Percentiles rank a stretch among this genome's conserved stretches.
Conservation (phyloP, 2,113 vertebrate genomes). For the Epinephelus moara region DNA sequence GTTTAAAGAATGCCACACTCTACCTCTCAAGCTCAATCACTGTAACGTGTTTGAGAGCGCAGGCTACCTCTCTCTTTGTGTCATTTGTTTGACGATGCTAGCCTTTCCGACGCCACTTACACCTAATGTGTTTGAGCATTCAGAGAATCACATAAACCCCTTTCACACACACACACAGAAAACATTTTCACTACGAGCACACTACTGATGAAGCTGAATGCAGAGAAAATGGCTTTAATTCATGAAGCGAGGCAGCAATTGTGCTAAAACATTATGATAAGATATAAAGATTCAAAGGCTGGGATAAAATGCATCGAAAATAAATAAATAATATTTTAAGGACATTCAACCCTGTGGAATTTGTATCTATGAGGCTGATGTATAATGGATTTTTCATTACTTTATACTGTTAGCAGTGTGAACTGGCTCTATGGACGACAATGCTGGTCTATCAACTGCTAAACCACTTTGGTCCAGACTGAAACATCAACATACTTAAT, state of each 20-base stretch:
- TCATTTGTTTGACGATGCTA: conserved; percentile 78
- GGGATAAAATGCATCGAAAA: conserved; percentile 28
- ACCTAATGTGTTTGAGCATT: conserved; percentile 64
- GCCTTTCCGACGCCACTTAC: conserved; percentile 71
- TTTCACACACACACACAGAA: not conserved
- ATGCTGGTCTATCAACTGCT: not conserved
- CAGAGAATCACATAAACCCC: conserved; percentile 12
- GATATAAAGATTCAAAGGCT: conserved; percentile 1
- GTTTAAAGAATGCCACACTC: conserved; percentile 81
- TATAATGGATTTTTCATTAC: conserved; percentile 7
- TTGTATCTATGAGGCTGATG: not conserved
- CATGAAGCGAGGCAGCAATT: conserved; percentile 35
- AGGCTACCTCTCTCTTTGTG: conserved; percentile 47
- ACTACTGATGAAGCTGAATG: conserved; percentile 38
- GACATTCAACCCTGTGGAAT: not conserved
- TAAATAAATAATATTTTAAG: conserved; percentile 33
- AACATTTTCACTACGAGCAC: conserved; percentile 1
- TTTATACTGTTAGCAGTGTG: not conserved
- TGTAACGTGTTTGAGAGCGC: conserved; percentile 55
- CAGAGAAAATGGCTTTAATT: conserved; percentile 44
- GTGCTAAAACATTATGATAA: conserved; percentile 47
- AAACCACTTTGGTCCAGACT: not conserved
- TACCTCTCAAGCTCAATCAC: conserved; percentile 71
- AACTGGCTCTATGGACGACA: not conserved
- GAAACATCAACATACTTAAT: not conserved